A percentile compares a stretch with the other conserved stretches of the same genome.
These are phyloP conservation scores for Epinephelus lanceolatus DNA, from an alignment of 2,113 vertebrate genomes.

Conservation along the genomic window DNA sequence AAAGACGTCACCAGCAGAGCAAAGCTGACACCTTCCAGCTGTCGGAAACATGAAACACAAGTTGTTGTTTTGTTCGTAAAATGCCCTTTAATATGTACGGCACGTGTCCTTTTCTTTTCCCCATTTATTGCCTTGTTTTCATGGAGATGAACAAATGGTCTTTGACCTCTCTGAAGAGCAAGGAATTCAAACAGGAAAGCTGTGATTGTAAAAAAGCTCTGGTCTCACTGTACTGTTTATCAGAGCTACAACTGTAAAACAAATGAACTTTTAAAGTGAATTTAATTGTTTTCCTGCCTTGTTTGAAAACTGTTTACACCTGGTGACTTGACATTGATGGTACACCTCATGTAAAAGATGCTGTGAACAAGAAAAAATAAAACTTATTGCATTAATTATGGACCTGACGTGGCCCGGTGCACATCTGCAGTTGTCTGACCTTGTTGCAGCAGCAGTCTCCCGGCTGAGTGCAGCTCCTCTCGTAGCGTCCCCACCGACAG, in stretches of 20 bases:
- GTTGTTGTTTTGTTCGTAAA: neutral
- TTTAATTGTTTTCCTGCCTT: neutral
- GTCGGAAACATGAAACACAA: conserved; percentile 25
- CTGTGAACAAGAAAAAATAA: too few relatives aligned
- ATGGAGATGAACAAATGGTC: neutral
- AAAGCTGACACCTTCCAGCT: conserved; percentile 84
- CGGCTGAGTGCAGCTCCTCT: conserved; percentile 72
- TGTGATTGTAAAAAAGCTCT: neutral
- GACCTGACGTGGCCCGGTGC: neutral
- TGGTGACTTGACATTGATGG: neutral
- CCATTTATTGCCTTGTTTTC: conserved; percentile 11
- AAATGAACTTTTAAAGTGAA: neutral
- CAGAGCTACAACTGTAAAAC: neutral
- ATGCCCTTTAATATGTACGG: neutral
- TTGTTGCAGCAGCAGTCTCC: conserved; percentile 88
- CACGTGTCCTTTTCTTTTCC: too few relatives aligned
- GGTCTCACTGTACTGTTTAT: neutral
- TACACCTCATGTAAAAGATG: neutral
- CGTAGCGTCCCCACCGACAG: conserved; percentile 87
- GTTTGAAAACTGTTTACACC: neutral
- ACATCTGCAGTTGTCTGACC: conserved; percentile 60
- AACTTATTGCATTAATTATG: too few relatives aligned
- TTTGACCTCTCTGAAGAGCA: conserved; percentile 14
- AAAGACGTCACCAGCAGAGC: conserved; percentile 84
- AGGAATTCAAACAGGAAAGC: conserved; percentile 4